phyloP scores from a whole-genome alignment of 2,888 invertebrate genomes.

The Onchidella celtica region DNA sequence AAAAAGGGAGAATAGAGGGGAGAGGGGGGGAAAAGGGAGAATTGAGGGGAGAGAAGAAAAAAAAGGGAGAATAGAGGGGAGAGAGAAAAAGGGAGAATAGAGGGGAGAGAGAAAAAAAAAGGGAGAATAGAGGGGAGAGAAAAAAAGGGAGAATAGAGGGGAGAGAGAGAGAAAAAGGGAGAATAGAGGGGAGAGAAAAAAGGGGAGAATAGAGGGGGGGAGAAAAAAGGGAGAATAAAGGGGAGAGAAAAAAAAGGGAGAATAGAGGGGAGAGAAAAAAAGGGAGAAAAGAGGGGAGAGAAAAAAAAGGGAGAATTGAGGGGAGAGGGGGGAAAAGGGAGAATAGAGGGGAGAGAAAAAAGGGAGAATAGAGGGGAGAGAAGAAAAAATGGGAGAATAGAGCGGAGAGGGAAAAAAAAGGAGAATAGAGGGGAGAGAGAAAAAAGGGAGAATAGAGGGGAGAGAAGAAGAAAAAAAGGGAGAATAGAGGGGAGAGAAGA shows the following conservation, averaged over 20 bases:
- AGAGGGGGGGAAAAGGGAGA: conserved; percentile 7
- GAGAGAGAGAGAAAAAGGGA: neutral
- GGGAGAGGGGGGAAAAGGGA: neutral
- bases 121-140: neutral
- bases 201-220: neutral
- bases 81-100: conserved; percentile 13
- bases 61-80: neutral
- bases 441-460: neutral
- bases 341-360: neutral
- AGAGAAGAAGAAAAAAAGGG: neutral
- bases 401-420: neutral
- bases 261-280: neutral
- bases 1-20: conserved; percentile 7
- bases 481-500: neutral
- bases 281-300: neutral
- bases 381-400: neutral
- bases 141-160: neutral
- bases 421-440: conserved; percentile 9
- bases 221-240: neutral
- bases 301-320: neutral
- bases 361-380: neutral
- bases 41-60: conserved; percentile 1
- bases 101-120: neutral
- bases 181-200: neutral
- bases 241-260: conserved; percentile 1